A percentile compares a stretch with the other conserved stretches of the same genome.
Conservation (phyloP, 2,113 vertebrate species). For the Eudorcas thomsonii region DNA sequence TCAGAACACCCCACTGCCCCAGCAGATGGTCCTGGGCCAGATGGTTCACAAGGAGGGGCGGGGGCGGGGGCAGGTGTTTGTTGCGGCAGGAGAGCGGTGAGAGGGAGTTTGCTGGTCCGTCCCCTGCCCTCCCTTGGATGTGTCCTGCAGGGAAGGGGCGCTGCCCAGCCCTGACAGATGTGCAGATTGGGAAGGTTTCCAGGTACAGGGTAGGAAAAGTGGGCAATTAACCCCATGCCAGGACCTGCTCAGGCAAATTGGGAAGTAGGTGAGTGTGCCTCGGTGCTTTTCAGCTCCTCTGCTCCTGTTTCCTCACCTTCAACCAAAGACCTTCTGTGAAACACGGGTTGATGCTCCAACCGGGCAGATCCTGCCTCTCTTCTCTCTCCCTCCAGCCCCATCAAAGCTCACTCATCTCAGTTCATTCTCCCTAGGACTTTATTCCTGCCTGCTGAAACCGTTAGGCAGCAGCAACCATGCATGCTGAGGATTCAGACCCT, state of each 20-base stretch:
- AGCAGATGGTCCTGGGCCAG: constrained; percentile 58
- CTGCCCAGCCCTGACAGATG: constrained; percentile 51
- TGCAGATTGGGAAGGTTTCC: constrained; percentile 55
- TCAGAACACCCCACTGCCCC: neutral
- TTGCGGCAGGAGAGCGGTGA: neutral
- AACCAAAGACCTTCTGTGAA: neutral
- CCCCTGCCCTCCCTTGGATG: neutral
- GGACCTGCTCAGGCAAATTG: neutral
- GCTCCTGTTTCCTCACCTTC: neutral
- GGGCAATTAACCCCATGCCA: constrained; percentile 29
- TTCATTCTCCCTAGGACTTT: neutral
- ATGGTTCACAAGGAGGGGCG: neutral
- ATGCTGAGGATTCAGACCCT: neutral
- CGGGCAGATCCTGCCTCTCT: neutral
- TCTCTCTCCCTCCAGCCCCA: neutral
- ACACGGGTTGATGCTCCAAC: neutral
- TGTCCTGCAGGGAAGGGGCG: neutral
- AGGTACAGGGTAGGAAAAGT: constrained; percentile 33
- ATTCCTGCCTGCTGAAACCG: neutral
- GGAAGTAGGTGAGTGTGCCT: neutral
- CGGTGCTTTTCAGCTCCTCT: neutral
- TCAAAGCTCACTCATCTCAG: neutral
- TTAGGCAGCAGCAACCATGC: neutral
- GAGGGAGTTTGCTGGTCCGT: constrained; percentile 2
- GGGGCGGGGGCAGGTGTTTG: neutral